A percentile compares a stretch with the other conserved stretches of the same genome.
Conservation (phyloP, 2,888 invertebrate genomes). For the Athalia cordata region DNA sequence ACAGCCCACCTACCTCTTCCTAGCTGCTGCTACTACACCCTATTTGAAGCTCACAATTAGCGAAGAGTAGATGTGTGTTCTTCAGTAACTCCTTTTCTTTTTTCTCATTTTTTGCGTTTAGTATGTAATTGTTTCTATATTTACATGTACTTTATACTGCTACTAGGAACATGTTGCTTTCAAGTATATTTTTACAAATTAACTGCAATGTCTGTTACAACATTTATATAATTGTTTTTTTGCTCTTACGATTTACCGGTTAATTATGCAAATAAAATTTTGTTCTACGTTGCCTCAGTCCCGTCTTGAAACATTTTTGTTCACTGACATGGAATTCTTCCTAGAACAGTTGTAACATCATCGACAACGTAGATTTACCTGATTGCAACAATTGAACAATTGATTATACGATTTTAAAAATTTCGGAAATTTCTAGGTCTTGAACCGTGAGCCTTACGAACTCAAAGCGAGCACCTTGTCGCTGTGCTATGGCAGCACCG, state of each 20-base stretch:
- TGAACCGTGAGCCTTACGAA: constrained; percentile 28
- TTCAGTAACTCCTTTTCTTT: neutral
- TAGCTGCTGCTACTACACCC: neutral
- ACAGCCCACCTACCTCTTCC: too few species aligned
- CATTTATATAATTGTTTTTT: neutral
- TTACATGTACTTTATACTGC: too few species aligned
- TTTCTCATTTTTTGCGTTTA: neutral
- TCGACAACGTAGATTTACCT: constrained; percentile 13
- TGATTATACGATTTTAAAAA: neutral
- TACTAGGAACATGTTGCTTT: neutral
- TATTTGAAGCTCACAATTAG: neutral
- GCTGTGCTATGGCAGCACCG: constrained; percentile 31
- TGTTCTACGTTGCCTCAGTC: constrained; percentile 36
- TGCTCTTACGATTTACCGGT: neutral
- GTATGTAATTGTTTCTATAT: too few species aligned
- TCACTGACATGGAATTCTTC: constrained; percentile 43
- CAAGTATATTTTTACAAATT: too few species aligned
- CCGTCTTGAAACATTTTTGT: constrained; percentile 45
- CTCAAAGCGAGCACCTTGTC: constrained; percentile 14
- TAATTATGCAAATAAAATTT: neutral
- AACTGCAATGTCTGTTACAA: too few species aligned
- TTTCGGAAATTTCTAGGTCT: neutral
- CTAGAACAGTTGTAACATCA: constrained; percentile 45
- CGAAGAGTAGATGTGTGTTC: too few species aligned
- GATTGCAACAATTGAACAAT: neutral